Evolutionary conservation across 2,888 invertebrate genomes (phyloP).

Genomic region (Xestia rhomboidea): DNA sequence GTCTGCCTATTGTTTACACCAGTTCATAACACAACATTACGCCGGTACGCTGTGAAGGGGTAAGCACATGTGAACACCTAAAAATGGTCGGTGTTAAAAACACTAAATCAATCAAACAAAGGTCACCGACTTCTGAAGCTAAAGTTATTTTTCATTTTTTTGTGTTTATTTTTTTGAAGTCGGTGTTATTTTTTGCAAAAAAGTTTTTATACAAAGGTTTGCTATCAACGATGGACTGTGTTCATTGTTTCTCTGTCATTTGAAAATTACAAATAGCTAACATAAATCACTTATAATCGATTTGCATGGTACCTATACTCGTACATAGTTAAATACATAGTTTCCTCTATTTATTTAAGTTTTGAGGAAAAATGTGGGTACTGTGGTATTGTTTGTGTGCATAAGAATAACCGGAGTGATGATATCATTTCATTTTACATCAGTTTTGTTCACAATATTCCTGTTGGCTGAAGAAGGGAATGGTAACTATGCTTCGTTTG

Average conservation of each 20-base stretch:
- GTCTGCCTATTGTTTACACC: too few relatives aligned
- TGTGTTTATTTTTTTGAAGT: too few relatives aligned
- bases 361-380: slow-evolving; percentile 1
- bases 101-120: too few relatives aligned
- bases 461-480: slow-evolving; percentile 5
- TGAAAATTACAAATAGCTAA: slow-evolving; percentile 2
- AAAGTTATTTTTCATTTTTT: too few relatives aligned
- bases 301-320: neutral
- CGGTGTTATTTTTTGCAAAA: too few relatives aligned
- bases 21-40: too few relatives aligned
- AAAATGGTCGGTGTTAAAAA: too few relatives aligned
- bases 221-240: neutral
- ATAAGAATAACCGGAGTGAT: neutral
- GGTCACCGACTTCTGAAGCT: too few relatives aligned
- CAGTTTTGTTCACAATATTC: slow-evolving; percentile 2
- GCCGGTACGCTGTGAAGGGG: too few relatives aligned
- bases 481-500: neutral
- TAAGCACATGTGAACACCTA: too few relatives aligned
- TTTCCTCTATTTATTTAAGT: neutral
- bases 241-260: neutral
- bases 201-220: too few relatives aligned
- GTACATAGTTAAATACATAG: neutral
- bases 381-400: neutral
- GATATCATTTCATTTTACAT: slow-evolving; percentile 9
- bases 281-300: neutral